Evolutionary conservation across 2,113 vertebrate species (phyloP), one percentile per base, ranked within the genome.

Genomic region (Perca fluviatilis): DNA sequence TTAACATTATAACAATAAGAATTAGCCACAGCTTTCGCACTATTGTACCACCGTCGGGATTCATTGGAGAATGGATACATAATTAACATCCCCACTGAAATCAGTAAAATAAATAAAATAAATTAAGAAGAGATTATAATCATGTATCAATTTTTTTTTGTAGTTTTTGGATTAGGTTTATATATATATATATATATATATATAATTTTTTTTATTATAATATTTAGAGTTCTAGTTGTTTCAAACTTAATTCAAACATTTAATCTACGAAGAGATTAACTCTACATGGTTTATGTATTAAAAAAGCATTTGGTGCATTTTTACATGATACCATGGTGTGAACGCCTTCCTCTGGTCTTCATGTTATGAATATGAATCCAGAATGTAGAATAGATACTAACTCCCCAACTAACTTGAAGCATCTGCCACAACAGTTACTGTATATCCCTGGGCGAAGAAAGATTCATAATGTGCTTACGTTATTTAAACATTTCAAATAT

Each of bases 1-100:
- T 54, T 47, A 56, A 50, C 18, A 70, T 70, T 23, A 64, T 43
- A 23, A 19, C 49, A 63, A 68, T 13, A 69, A 67, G 8, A 14
- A 57, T 65, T 27, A 2, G 19, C 25, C 33, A 36, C 47, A 80
- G 3, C 27, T 56, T 13, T 16, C 27, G 2, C 12, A 36, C 13
- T 16, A 12, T 33, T 53, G 33, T 33, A 7, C 15, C 36, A 64
- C 33, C 46, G n/a, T 53, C 23, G 49, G 19, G 54, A 43, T 13
- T 13, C 23, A 66, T 16, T 36, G 53, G 14, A 30, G 13, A 64
- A 18, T 30, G 3, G 13, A n/a, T 40, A 7, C 1, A 19, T 3
- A 74, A 9, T 36, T 18, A 25, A 54, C 12, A 36, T 13, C 6
- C 14, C 27, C 25, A 5, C 6, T 40, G 5, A 10, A 51, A 53